A percentile compares a stretch with the other conserved stretches of the same genome.
Conservation (phyloP, 2,113 vertebrate species). For the Mustelus asterias region DNA sequence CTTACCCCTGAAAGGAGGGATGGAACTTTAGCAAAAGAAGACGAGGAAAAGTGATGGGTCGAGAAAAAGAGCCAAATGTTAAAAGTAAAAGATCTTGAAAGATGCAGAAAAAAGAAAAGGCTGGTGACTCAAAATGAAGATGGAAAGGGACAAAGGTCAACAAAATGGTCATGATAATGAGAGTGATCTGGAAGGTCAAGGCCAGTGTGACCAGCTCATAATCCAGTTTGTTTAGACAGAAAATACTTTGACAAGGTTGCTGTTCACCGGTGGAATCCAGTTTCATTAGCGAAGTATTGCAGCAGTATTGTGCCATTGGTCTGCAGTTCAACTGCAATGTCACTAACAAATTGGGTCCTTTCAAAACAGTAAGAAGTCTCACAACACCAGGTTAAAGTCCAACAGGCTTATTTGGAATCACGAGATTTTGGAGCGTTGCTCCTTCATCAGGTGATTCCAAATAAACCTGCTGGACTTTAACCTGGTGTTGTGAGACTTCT, state of each 20-base stretch:
- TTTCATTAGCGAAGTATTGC: background rate
- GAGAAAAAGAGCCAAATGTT: background rate
- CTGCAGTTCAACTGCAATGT: background rate
- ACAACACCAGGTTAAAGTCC: too few relatives aligned
- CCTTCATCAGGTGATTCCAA: too few relatives aligned
- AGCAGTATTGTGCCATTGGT: background rate
- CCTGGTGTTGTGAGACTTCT: too few relatives aligned
- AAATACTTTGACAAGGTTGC: background rate
- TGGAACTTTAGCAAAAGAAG: background rate
- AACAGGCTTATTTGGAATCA: too few relatives aligned
- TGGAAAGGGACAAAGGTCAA: background rate
- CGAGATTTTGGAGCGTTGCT: too few relatives aligned
- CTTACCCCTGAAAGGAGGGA: background rate
- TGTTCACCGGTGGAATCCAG: background rate
- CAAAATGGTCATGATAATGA: background rate
- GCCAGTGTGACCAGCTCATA: background rate
- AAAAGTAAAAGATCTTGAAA: background rate
- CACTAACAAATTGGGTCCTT: background rate
- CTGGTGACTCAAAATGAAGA: background rate
- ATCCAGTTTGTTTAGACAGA: background rate
- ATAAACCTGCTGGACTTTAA: too few relatives aligned
- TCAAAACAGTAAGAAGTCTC: background rate
- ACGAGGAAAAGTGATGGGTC: background rate
- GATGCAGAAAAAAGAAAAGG: background rate
- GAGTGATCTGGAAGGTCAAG: background rate